Base-by-base conservation (phyloP, 1,140 invertebrate genomes). In the Drosophila subobscura region DNA sequence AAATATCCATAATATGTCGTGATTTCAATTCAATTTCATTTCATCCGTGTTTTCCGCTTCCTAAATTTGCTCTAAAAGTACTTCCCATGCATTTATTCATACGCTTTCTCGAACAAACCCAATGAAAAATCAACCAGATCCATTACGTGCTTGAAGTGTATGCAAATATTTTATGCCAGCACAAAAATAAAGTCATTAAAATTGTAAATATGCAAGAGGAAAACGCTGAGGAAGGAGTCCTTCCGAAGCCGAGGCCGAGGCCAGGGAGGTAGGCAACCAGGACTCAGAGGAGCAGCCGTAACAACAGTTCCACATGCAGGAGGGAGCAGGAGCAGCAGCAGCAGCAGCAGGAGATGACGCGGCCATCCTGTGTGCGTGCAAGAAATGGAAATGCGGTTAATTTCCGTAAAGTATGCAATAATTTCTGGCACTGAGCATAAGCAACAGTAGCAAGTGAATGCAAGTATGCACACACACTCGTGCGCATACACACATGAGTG, bases 371-470 rank as follows among this genome's bases (percentile, higher is more conserved):
- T 66, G 75, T 88, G 83, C 78, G 83, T 88, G 83, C 83, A 89
- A 89, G 80, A 85, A 86, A 85, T 85, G 77, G 85, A 89, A 89
- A 89, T 89, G 85, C 85, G 85, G 85, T 89, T 89, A 89, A 89
- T 89, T 89, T 89, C 85, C 85, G 85, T 89, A 89, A 89, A 89
- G 85, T 89, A 85, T 89, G 85, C 85, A 89, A 89, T 89, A 89
- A 89, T 89, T 89, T 85, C 83, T 88, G 83, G 71, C 79, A 70
- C 78, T 59, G 70, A 78, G 66, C 81, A 81, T 81, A 86, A 86
- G 77, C 75, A 61, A 80, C 50, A 61, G 51, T 60, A 57, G 27
- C 46, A 45, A 14, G 33, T 29, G 50, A 60, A 42, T 54, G 50
- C 41, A 58, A 53, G 55, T 57, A 33, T 33, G n/a, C 25, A 33